Conservation (phyloP, 2,113 vertebrate species). For the Gallinago media region DNA sequence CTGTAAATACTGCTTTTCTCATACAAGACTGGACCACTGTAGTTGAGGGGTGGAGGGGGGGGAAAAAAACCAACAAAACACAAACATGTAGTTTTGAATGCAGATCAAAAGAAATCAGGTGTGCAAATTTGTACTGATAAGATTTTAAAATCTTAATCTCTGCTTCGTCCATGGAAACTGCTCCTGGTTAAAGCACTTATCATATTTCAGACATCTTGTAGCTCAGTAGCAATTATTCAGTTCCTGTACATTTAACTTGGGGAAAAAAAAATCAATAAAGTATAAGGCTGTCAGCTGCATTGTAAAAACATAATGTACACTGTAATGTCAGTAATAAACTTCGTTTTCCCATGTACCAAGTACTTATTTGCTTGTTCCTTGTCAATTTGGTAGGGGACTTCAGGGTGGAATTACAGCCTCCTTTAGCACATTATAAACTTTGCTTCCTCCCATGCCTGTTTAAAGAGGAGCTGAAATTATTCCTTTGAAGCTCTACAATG, state of each 20-base stretch:
- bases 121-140: background rate
- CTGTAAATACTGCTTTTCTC: background rate
- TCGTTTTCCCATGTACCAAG: slow-evolving; percentile 55
- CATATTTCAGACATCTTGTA: slow-evolving; percentile 52
- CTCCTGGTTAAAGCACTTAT: slow-evolving; percentile 47
- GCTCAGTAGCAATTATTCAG: slow-evolving; percentile 57
- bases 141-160: background rate
- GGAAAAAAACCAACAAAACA: too few relatives aligned
- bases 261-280: slow-evolving; percentile 23
- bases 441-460: slow-evolving; percentile 29
- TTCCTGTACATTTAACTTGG: slow-evolving; percentile 70
- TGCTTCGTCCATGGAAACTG: slow-evolving; percentile 16
- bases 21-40: background rate
- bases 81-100: background rate
- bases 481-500: slow-evolving; percentile 52
- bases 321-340: slow-evolving; percentile 75
- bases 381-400: background rate
- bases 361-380: background rate
- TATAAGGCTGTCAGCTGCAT: slow-evolving; percentile 66
- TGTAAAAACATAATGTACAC: slow-evolving; percentile 56
- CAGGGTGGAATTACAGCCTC: background rate
- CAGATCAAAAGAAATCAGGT: slow-evolving; percentile 8
- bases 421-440: slow-evolving; percentile 29
- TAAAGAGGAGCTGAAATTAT: background rate
- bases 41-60: background rate